phyloP scores from a whole-genome alignment of 2,797 vertebrate species.

The Falco concolor region DNA sequence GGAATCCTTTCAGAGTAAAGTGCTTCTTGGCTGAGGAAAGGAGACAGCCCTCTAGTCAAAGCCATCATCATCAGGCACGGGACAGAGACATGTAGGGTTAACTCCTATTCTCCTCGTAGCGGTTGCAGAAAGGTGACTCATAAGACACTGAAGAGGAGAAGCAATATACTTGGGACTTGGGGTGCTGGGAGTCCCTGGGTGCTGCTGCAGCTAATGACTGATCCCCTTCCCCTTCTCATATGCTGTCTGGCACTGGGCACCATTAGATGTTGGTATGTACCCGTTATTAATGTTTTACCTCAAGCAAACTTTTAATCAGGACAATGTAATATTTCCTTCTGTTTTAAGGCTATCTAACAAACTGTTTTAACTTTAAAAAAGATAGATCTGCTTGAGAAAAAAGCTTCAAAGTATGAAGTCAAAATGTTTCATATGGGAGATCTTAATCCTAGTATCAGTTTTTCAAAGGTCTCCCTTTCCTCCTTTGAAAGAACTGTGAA shows the following conservation, averaged over 20 bases:
- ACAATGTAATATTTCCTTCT: background rate
- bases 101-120: rapidly evolving
- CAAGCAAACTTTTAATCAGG: background rate
- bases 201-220: background rate
- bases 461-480: background rate
- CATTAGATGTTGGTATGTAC: background rate
- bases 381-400: background rate
- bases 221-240: background rate
- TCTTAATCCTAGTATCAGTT: background rate
- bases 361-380: background rate
- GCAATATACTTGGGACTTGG: background rate
- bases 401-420: background rate
- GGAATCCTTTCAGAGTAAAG: background rate
- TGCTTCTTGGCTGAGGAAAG: background rate
- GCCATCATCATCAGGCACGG: background rate
- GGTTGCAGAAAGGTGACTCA: background rate
- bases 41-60: background rate
- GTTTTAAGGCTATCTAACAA: background rate
- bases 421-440: background rate
- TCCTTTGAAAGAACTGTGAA: background rate
- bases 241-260: background rate
- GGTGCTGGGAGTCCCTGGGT: background rate
- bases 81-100: background rate
- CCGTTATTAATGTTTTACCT: background rate
- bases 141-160: background rate